Conservation (phyloP, 1,140 invertebrate species). For the Ylistrum balloti region DNA sequence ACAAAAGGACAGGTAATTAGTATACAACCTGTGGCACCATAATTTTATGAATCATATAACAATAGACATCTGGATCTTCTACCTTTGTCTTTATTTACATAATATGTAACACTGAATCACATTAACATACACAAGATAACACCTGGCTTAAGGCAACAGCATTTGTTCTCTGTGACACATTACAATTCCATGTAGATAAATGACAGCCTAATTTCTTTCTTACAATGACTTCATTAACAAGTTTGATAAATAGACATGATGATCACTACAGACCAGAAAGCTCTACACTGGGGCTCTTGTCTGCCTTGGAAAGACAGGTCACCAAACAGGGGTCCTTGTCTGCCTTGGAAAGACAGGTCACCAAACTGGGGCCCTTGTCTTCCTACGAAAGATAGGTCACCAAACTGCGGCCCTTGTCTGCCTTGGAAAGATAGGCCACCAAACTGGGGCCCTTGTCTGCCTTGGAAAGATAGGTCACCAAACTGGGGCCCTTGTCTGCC, state of each 20-base stretch:
- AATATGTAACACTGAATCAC: background rate
- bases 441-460: background rate
- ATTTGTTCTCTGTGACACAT: background rate
- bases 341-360: too few relatives aligned
- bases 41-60: too few relatives aligned
- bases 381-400: too few relatives aligned
- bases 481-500: too few relatives aligned
- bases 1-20: background rate
- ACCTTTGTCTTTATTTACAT: background rate
- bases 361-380: too few relatives aligned
- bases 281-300: background rate
- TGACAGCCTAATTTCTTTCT: background rate
- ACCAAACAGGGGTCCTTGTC: background rate
- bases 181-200: too few relatives aligned
- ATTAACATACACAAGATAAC: background rate
- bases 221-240: background rate
- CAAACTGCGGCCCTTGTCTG: too few relatives aligned
- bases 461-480: too few relatives aligned
- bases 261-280: background rate
- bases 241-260: background rate
- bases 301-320: background rate
- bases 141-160: background rate
- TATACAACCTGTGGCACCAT: background rate
- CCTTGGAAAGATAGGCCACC: background rate
- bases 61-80: background rate